Base-by-base conservation (phyloP, 2,797 vertebrate genomes). In the Adrianichthys oophorus region DNA sequence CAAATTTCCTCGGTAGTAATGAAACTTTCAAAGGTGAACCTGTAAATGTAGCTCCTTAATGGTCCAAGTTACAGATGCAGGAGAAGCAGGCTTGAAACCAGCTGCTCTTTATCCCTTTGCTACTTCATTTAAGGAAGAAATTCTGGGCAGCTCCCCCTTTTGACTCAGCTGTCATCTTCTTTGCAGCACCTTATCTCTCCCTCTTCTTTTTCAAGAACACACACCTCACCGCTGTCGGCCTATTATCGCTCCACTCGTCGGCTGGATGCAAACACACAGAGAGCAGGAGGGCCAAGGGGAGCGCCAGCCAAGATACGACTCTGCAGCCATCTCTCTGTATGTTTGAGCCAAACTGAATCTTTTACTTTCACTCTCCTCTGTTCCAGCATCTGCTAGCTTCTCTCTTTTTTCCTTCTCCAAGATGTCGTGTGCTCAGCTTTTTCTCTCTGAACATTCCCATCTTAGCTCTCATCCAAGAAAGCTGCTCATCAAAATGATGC, bases 81-180 rank as follows among this genome's bases (percentile, higher is more conserved):
- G 23, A 64, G 43, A 41, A 19, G 26, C 52, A 4, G 47, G 45
- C 15, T 47, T 18, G 42, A 23, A 40, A 58, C 50, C 21, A 55
- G 40, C 37, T 57, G 54, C 67, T 55, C 17, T 21, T 43, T 52
- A 54, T 58, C 61, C 74, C 76, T 68, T 64, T 55, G 44, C 46
- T 18, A 32, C 60, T 64, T 77, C 65, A 69, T 80, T 77, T 70
- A 26, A 26, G 41, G 58, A 64, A 29, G 57, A 17, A 8, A 18
- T 45, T 7, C n/a, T 18, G 57, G 58, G 52, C 32, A 12, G 62
- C 62, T 64, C 44, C n/a, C 3, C 15, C 62, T 69, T 69, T 69
- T 76, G 79, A 85, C 76, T 79, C 72, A 80, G 79, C 82, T 72
- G 46, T 65, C 58, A 41, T 53, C 6, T 16, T 54, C 44, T 45